Evolutionary conservation across 2,797 vertebrate species (phyloP).

Genomic region (Poecilia wingei): DNA sequence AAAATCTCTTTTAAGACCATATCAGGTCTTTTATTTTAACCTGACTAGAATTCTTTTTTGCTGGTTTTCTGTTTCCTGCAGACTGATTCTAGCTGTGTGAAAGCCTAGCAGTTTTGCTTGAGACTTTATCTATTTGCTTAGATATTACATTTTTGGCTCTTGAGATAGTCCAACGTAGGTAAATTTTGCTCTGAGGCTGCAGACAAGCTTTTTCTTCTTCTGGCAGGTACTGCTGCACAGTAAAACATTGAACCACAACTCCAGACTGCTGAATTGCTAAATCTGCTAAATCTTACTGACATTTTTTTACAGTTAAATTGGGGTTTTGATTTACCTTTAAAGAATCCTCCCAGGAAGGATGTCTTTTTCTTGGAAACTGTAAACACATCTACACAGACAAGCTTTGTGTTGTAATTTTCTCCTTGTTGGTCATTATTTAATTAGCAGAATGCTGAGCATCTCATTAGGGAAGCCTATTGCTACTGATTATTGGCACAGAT

Average conservation of each 20-base stretch:
- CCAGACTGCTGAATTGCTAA: slow-evolving; percentile 1
- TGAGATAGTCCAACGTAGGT: neutral
- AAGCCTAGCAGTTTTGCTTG: neutral
- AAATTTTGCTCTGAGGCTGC: slow-evolving; percentile 5
- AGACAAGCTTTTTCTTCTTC: slow-evolving; percentile 7
- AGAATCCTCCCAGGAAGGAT: neutral
- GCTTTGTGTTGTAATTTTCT: neutral
- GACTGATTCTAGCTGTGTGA: neutral
- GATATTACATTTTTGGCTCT: neutral
- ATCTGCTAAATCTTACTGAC: slow-evolving; percentile 3
- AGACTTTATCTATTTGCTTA: slow-evolving; percentile 1
- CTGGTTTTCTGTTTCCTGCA: neutral
- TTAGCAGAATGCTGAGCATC: neutral
- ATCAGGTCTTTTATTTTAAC: neutral
- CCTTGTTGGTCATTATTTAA: slow-evolving; percentile 7
- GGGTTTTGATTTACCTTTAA: slow-evolving; percentile 4
- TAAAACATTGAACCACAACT: neutral
- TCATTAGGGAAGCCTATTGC: neutral
- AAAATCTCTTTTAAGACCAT: neutral
- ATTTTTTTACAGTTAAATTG: slow-evolving; percentile 8
- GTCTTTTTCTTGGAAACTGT: neutral
- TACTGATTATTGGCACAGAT: slow-evolving; percentile 3
- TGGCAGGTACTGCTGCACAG: slow-evolving; percentile 6
- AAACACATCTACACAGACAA: neutral
- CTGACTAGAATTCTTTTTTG: neutral